Base-by-base conservation (phyloP, 1,140 invertebrate species). In the Colletes gigas region DNA sequence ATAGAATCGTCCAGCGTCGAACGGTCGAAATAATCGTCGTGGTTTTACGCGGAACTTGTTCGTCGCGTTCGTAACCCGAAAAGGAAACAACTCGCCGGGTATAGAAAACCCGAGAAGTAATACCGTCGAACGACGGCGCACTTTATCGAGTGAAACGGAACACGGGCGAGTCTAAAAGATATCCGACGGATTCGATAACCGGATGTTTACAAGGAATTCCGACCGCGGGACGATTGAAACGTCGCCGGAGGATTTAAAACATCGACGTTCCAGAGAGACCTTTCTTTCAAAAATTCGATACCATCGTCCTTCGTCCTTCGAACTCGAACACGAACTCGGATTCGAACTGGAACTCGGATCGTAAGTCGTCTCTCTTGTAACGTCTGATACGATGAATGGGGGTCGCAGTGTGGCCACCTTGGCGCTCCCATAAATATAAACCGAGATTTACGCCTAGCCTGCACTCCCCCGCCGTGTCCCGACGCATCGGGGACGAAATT, bases 281-380 rank as follows among this genome's bases (percentile, higher is more conserved):
- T 63, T 63, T 63, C 62, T 12, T 9, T 10, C 60, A 15, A 41
- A 30, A 63, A 63, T 63, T 63, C 62, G 62, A 63, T 63, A 63
- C 39, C 19, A 39, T 30, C 30, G 30, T 30, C 30, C 30, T 30
- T 30, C 30, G 30, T 1, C 0, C 30, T 30, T 30, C 30, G 30
- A 30, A 30, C 30, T 30, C 30, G 30, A 30, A 30, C 30, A 1
- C 30, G 30, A 9, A 9, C 44, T 63, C 62, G 62, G 1, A 10
- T 15, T 63, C 9, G 62, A 14, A 14, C 39, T 63, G 15, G 10
- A 9, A 9, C 44, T 63, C 62, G 62, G 10, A 2, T 19, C 62
- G 15, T 39, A 21, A 62, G 19, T 62, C 60, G 60, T 39, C 2
- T 62, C 60, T 19, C 60, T 62, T 62, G 60, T 62, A 62, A 39